Percentiles rank a stretch among this genome's conserved stretches.
These are phyloP conservation scores for Drosophila limbata DNA, from an alignment of 2,888 invertebrate species.

Conservation along the genomic window DNA sequence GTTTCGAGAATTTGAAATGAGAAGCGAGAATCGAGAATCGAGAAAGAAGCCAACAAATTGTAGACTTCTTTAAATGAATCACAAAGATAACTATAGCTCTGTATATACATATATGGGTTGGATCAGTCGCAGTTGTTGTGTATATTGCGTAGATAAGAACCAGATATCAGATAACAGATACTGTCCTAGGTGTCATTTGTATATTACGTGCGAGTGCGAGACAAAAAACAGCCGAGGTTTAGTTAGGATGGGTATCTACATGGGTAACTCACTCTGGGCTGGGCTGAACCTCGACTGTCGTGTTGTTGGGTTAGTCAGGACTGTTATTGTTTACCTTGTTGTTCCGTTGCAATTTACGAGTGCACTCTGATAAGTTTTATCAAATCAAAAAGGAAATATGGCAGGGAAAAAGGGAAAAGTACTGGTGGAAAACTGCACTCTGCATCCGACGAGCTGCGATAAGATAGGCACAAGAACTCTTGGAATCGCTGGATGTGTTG, in stretches of 20 bases:
- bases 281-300: slow-evolving; percentile 6
- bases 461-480: slow-evolving; percentile 68
- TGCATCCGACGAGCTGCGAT: slow-evolving; percentile 70
- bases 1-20: slow-evolving; percentile 44
- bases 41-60: slow-evolving; percentile 9
- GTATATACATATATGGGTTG: slow-evolving; percentile 28
- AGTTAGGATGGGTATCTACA: slow-evolving; percentile 40
- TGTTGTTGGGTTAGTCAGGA: slow-evolving; percentile 42
- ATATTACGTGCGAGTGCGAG: slow-evolving; percentile 38
- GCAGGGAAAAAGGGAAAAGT: slow-evolving; percentile 20
- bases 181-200: slow-evolving; percentile 54
- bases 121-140: slow-evolving; percentile 63
- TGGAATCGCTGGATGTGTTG: slow-evolving; percentile 47
- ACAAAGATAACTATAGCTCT: slow-evolving; percentile 61
- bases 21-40: no score
- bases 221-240: slow-evolving; percentile 18
- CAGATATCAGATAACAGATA: slow-evolving; percentile 35
- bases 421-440: slow-evolving; percentile 70
- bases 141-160: slow-evolving; percentile 65
- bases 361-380: slow-evolving; percentile 69
- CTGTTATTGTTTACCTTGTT: slow-evolving; percentile 69
- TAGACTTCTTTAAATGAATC: slow-evolving; percentile 68
- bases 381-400: slow-evolving; percentile 22
- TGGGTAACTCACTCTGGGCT: slow-evolving; percentile 2
- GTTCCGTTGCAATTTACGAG: slow-evolving; percentile 79